phyloP scores from a whole-genome alignment of 2,797 vertebrate species.

The Characodon lateralis region DNA sequence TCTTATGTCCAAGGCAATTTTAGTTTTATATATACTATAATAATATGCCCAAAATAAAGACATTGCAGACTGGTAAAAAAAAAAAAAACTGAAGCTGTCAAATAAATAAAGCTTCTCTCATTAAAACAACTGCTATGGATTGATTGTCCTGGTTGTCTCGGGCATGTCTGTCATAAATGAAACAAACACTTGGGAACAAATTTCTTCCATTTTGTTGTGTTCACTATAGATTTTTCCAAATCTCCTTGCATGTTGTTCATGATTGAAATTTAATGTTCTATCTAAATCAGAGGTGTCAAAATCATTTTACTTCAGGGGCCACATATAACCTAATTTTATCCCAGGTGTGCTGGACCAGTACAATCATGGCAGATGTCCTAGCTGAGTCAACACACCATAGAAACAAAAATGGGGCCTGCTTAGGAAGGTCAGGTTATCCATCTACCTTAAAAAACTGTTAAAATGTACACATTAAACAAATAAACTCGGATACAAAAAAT shows the following conservation, averaged over 20 bases:
- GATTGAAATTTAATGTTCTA: constrained; percentile 5
- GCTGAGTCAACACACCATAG: too few species aligned
- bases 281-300: too few species aligned
- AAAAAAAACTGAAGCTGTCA: constrained; percentile 18
- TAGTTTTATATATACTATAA: constrained; percentile 66
- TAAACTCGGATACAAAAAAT: too few species aligned
- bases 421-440: too few species aligned
- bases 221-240: constrained; percentile 16
- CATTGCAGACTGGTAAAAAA: constrained; percentile 26
- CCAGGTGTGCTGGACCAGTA: too few species aligned
- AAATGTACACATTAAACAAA: too few species aligned
- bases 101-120: constrained; percentile 19
- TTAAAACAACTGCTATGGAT: background rate
- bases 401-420: too few species aligned
- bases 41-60: constrained; percentile 34
- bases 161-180: constrained; percentile 8
- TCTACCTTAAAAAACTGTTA: too few species aligned
- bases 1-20: constrained; percentile 60
- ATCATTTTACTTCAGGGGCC: too few species aligned
- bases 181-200: constrained; percentile 15
- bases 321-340: too few species aligned
- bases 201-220: background rate
- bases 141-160: constrained; percentile 12
- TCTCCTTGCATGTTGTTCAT: background rate
- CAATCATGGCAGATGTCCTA: too few species aligned